Evolutionary conservation across 1,140 invertebrate species (phyloP).

Genomic region (Holcopasites calliopsidis): DNA sequence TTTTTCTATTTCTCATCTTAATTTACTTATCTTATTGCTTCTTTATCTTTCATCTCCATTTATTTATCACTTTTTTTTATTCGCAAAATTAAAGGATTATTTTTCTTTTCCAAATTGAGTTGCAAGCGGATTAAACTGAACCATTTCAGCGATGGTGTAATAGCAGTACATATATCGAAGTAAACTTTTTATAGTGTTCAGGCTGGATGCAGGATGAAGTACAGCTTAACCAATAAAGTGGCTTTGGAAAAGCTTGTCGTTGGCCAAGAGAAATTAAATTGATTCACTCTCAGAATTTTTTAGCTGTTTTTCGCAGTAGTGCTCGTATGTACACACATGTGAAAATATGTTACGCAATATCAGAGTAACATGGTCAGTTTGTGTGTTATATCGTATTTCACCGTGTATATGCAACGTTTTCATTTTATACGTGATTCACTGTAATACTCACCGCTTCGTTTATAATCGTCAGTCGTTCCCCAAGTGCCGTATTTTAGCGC

Average conservation of each 20-base stretch:
- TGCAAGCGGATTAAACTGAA: too few species aligned
- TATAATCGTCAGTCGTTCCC: background rate
- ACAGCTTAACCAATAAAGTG: background rate
- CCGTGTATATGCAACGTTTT: conserved; percentile 8
- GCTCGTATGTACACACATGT: conserved; percentile 4
- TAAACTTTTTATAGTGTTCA: background rate
- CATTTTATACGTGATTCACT: conserved; percentile 14
- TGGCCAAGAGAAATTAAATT: conserved; percentile 3
- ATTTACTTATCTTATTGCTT: too few species aligned
- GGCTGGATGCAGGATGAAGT: too few species aligned
- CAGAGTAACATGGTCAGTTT: conserved; percentile 31
- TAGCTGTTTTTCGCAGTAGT: conserved; percentile 15
- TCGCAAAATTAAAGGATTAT: too few species aligned
- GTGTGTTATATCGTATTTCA: conserved; percentile 30
- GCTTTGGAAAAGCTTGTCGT: background rate
- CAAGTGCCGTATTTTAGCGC: background rate
- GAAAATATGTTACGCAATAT: conserved; percentile 37
- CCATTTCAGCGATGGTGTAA: too few species aligned
- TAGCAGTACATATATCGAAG: too few species aligned
- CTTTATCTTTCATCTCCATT: too few species aligned
- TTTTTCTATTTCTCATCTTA: background rate
- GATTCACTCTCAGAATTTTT: background rate
- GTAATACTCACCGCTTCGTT: background rate
- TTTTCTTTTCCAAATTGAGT: too few species aligned
- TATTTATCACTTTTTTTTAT: too few species aligned